Percentiles rank a stretch among this genome's conserved stretches.
Conservation (phyloP, 2,797 vertebrate species). For the Epinephelus awoara region DNA sequence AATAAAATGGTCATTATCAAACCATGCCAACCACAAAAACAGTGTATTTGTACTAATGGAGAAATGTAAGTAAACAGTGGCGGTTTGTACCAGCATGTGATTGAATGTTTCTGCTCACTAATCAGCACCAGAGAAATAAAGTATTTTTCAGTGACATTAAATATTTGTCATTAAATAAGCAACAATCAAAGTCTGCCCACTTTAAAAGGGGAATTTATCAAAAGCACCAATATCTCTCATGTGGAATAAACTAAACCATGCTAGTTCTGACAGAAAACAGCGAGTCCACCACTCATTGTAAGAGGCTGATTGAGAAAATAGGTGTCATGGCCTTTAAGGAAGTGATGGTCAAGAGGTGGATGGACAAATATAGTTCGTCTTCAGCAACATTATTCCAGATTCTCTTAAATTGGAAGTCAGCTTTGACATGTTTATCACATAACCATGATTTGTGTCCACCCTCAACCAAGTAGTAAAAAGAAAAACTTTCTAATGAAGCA, state of each 20-base stretch:
- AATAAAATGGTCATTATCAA: not conserved
- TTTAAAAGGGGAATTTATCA: not conserved
- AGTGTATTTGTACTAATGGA: not conserved
- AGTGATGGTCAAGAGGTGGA: not conserved
- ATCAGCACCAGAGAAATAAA: not conserved
- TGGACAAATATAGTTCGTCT: no score
- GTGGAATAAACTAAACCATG: not conserved
- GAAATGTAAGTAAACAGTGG: not conserved
- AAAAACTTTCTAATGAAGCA: conserved; percentile 3
- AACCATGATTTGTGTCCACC: not conserved
- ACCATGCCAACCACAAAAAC: not conserved
- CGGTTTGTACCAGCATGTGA: conserved; percentile 2
- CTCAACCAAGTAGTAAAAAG: not conserved
- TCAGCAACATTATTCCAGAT: no score
- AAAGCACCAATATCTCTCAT: not conserved
- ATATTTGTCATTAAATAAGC: not conserved
- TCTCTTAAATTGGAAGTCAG: not conserved
- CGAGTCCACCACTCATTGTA: not conserved
- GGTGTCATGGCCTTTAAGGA: not conserved
- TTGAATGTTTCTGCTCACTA: not conserved
- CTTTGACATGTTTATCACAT: not conserved
- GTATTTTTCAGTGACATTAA: not conserved
- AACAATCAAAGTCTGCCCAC: not conserved
- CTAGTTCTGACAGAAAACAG: not conserved
- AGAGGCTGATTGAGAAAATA: conserved; percentile 5